Percentiles rank a stretch among this genome's conserved stretches.
Evolutionary conservation across 1,140 invertebrate genomes (phyloP).

Genomic region (Eupeodes corollae): DNA sequence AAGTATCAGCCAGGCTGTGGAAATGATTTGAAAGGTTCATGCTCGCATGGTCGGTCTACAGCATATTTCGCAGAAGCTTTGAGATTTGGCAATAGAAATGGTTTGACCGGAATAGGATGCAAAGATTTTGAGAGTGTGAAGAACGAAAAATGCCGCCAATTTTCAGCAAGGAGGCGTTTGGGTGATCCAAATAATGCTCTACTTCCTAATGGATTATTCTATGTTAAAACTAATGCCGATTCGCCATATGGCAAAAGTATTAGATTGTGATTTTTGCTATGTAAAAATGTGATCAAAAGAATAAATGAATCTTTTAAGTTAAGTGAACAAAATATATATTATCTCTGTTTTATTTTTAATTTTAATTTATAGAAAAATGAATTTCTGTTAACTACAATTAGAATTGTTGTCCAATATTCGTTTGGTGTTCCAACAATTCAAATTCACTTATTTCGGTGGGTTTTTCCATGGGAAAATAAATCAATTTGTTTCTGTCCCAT

Average conservation of each 20-base stretch:
- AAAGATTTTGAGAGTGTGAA: background rate
- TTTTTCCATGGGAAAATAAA: no score
- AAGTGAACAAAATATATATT: no score
- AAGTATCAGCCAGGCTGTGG: constrained; percentile 41
- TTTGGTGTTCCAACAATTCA: no score
- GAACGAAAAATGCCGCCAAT: background rate
- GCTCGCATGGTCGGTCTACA: constrained; percentile 38
- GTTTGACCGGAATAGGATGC: background rate
- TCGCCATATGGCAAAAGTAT: background rate
- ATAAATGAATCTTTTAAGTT: no score
- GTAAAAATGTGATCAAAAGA: no score
- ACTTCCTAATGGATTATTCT: background rate
- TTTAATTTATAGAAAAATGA: no score
- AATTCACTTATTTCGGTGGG: no score
- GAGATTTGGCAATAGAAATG: background rate
- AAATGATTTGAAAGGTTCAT: constrained; percentile 14
- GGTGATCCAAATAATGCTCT: background rate
- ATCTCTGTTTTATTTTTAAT: no score
- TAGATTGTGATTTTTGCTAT: no score
- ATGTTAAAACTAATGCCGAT: background rate
- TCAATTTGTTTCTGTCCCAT: no score
- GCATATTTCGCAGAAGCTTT: constrained; percentile 43
- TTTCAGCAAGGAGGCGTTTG: background rate
- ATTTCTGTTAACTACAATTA: no score
- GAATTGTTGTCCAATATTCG: no score